These are phyloP conservation scores for Aldabrachelys gigantea DNA, from an alignment of 2,113 vertebrate genomes.

Conservation along the genomic window DNA sequence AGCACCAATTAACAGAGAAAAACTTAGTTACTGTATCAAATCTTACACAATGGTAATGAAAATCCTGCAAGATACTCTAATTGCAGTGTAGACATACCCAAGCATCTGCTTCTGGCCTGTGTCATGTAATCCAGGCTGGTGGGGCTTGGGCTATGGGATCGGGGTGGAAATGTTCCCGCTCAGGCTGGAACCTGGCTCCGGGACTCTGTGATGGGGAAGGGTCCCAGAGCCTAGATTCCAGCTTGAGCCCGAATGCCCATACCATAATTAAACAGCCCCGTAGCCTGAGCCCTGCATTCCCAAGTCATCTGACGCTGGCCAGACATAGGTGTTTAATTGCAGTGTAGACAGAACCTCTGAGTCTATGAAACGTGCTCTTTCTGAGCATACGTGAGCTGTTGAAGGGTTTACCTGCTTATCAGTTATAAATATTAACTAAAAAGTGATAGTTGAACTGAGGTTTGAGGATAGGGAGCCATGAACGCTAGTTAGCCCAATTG, in stretches of 20 bases:
- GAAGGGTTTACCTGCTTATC: not conserved
- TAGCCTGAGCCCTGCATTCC: not conserved
- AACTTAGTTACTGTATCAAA: not conserved
- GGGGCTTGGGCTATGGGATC: too few species aligned
- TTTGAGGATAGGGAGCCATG: not conserved
- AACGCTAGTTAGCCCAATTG: not conserved
- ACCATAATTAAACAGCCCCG: not conserved
- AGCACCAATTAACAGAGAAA: not conserved
- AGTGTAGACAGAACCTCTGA: not conserved
- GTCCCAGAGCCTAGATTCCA: not conserved
- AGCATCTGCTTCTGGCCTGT: not conserved
- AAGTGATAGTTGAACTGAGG: not conserved
- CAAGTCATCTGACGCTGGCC: not conserved
- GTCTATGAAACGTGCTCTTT: not conserved
- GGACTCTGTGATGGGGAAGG: too few species aligned
- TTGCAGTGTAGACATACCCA: too few species aligned
- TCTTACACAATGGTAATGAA: fast-evolving
- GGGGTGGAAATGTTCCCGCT: too few species aligned
- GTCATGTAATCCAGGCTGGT: not conserved
- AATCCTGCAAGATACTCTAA: not conserved
- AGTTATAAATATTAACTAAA: not conserved
- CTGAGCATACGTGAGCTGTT: not conserved
- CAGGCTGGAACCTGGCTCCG: too few species aligned
- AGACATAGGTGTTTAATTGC: not conserved
- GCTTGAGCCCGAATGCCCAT: not conserved